Evolutionary conservation across 1,140 invertebrate genomes (phyloP), one percentile per base, ranked within the genome.

Genomic region (Conus ventricosus): DNA sequence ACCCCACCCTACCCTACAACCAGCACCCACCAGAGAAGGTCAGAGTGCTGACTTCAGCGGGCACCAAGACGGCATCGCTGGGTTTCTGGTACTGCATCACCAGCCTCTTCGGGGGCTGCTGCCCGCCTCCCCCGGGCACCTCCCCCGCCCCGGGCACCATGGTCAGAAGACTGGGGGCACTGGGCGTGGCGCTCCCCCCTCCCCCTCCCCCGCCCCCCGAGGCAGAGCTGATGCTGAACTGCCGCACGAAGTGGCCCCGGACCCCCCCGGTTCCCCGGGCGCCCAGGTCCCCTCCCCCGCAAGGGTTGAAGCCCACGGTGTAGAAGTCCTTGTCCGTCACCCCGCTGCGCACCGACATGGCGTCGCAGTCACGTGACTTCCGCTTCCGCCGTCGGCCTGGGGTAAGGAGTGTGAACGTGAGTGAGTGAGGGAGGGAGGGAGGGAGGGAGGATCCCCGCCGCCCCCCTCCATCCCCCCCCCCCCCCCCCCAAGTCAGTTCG

Each of bases 1-100:
- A 75, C 67, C 20, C 6, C 17, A 25, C 67, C 67, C 20, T 20
- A n/a, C n/a, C n/a, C 7, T 23, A n/a, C n/a, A 1, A 11, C 11
- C 67, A 0, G 4, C 7, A 7, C 25, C 25, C 25, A 78, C 76
- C 76, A 0, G 76, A 78, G 39, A 78, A 78, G 1, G 76, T 78
- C 6, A 78, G 13, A 11, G 76, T 78, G 76, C 7, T 78, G 76
- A 27, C 76, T 8, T 78, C 27, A 6, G 76, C 8, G 8, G 57
- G 57, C 57, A 60, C 57, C 15, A 15, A 1, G n/a, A 78, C 5
- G 25, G 76, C 13, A 27, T 78, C 76, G n/a, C 76, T 78, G 76
- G 76, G 76, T 15, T 39, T 78, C 76, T 78, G 76, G 76, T 78
- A 78, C 76, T 78, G 76, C 76, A 78, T 78, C 76, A 78, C 25